Evolutionary conservation across 2,888 invertebrate species (phyloP).

Genomic region (Dexiosoma caninum): DNA sequence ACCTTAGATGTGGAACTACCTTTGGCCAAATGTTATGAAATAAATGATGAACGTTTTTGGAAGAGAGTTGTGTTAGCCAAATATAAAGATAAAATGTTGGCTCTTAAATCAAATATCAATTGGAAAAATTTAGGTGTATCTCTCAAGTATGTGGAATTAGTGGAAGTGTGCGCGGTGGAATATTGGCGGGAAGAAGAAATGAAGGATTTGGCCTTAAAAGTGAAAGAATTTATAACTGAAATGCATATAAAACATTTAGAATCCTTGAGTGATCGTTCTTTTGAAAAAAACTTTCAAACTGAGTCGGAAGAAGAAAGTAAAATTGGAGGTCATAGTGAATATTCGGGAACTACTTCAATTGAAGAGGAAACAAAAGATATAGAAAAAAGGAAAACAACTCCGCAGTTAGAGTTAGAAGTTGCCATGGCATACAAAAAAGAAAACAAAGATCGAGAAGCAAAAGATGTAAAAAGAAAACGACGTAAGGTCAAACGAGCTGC

Average conservation of each 20-base stretch:
- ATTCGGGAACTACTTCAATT: conserved; percentile 4
- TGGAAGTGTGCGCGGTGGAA: conserved; percentile 70
- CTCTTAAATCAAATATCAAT: conserved; percentile 64
- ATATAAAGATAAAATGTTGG: conserved; percentile 65
- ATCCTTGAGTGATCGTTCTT: conserved; percentile 67
- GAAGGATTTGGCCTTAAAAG: conserved; percentile 64
- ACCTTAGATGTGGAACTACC: conserved; percentile 69
- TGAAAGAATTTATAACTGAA: conserved; percentile 66
- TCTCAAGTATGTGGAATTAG: conserved; percentile 70
- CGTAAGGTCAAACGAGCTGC: conserved; percentile 12
- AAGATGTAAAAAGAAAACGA: conserved; percentile 22
- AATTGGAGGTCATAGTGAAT: too few relatives aligned
- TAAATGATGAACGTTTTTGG: conserved; percentile 71
- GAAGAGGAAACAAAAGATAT: conserved; percentile 10
- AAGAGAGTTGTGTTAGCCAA: conserved; percentile 70
- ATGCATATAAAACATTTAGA: conserved; percentile 71
- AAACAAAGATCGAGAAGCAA: background rate
- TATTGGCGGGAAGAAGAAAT: conserved; percentile 70
- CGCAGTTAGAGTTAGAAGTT: background rate
- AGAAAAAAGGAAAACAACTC: background rate
- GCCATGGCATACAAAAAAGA: background rate
- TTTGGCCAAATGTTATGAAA: conserved; percentile 69
- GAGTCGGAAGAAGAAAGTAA: conserved; percentile 38
- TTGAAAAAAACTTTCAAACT: conserved; percentile 62
- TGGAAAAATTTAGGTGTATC: conserved; percentile 71